phyloP scores from a whole-genome alignment of 2,113 vertebrate species.

The human region DNA sequence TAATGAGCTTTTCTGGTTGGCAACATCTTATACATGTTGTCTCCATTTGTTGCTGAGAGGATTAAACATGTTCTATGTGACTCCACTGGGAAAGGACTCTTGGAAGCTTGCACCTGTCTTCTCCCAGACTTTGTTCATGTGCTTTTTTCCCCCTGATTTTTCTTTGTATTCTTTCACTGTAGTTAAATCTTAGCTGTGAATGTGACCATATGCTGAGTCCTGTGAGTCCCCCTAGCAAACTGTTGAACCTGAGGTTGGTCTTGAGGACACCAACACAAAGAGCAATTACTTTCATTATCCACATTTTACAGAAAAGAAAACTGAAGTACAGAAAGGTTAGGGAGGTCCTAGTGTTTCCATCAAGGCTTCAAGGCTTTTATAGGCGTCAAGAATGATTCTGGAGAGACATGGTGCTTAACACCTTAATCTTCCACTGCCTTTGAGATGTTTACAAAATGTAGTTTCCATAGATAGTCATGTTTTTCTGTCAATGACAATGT shows the following conservation, averaged over 20 bases:
- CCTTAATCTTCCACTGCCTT: background rate
- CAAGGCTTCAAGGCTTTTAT: background rate
- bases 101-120: background rate
- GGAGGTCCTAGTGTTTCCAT: background rate
- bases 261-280: background rate
- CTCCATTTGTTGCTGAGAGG: background rate
- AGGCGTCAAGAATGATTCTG: background rate
- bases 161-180: background rate
- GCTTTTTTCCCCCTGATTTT: background rate
- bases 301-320: background rate
- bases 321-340: background rate
- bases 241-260: background rate
- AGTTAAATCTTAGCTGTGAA: background rate
- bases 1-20: background rate
- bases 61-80: background rate
- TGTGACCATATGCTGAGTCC: background rate
- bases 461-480: background rate
- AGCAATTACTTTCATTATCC: background rate
- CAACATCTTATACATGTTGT: background rate
- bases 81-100: background rate
- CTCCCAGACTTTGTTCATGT: background rate
- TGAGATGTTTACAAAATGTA: background rate
- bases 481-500: background rate
- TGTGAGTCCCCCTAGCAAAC: background rate
- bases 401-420: background rate